Evolutionary conservation across 2,113 vertebrate species (phyloP).

Genomic region (Megaceryle maxima): DNA sequence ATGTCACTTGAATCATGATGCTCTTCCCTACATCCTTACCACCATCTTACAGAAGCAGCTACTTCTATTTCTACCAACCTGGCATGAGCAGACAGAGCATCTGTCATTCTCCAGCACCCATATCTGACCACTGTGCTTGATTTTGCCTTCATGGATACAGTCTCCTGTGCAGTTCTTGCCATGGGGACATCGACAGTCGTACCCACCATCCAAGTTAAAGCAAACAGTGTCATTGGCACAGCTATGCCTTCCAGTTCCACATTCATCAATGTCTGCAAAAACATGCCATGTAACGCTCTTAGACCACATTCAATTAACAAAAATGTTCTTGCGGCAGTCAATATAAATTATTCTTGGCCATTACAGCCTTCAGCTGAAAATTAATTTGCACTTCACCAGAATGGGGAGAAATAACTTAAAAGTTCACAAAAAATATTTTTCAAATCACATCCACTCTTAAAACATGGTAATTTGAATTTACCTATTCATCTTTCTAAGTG

Average conservation of each 20-base stretch:
- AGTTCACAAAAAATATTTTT: neutral
- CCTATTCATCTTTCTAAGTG: neutral
- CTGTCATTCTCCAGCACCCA: slow-evolving; percentile 97
- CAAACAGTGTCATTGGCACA: slow-evolving; percentile 97
- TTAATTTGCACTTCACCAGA: slow-evolving; percentile 6
- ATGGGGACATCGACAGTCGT: slow-evolving; percentile 97
- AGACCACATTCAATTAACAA: slow-evolving; percentile 28
- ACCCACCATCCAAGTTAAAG: slow-evolving; percentile 98
- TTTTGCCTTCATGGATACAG: slow-evolving; percentile 90
- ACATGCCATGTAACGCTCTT: slow-evolving; percentile 6
- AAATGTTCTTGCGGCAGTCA: neutral
- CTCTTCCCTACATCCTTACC: neutral
- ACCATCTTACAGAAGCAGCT: neutral
- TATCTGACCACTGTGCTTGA: slow-evolving; percentile 97
- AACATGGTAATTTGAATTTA: neutral
- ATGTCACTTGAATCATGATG: neutral
- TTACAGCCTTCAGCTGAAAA: slow-evolving; percentile 21
- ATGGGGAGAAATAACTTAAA: neutral
- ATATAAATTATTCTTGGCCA: neutral
- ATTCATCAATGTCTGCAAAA: slow-evolving; percentile 94
- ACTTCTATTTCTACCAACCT: slow-evolving; percentile 75
- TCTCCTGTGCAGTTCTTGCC: slow-evolving; percentile 97
- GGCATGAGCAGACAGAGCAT: slow-evolving; percentile 96
- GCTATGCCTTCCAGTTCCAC: slow-evolving; percentile 90
- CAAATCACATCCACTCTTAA: neutral